Evolutionary conservation across 2,113 vertebrate species (phyloP), one percentile per base, ranked within the genome.

Genomic region (Oncorhynchus masou): DNA sequence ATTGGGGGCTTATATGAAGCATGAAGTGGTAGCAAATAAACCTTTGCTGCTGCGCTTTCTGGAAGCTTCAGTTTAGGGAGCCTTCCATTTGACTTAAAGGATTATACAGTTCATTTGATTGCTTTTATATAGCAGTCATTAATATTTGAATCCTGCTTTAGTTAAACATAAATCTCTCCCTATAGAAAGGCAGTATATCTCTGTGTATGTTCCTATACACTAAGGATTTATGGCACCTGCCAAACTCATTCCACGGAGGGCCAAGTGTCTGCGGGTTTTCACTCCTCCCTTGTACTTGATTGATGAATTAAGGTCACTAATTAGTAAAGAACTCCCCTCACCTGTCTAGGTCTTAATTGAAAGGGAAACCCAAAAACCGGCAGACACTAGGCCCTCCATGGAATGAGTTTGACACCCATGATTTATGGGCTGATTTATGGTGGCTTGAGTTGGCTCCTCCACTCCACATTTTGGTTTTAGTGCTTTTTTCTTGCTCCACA

Each of bases 381-480:
- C 39, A 45, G 39, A 45, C 8, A 45, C 2, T 45, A 11, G 39
- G 8, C 8, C 8, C 39, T 45, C 8, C 8, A 45, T 45, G 39
- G 39, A 45, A 9, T 45, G 39, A 45, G 39, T 45, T 45, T 45
- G 39, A 45, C 8, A 45, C 39, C 39, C 39, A 2, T 45, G 39
- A 45, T 45, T 45, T 89, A 90, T 75, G 31, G 76, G 60, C 75
- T 39, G 20, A 85, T 91, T 91, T 87, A 89, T 85, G 85, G 74
- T 13, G 29, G 75, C 73, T 83, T 68, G 71, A 86, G 86, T 84
- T 73, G 79, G 70, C 73, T 86, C 76, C 57, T 69, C 81, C 77
- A 51, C 49, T 39, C 75, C 77, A 76, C 84, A 86, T 34, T 88
- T 87, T 86, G 83, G 84, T 88, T 88, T 86, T 80, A 89, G 81